phyloP scores from a whole-genome alignment of 2,888 invertebrate genomes.

The Seira ritae region DNA sequence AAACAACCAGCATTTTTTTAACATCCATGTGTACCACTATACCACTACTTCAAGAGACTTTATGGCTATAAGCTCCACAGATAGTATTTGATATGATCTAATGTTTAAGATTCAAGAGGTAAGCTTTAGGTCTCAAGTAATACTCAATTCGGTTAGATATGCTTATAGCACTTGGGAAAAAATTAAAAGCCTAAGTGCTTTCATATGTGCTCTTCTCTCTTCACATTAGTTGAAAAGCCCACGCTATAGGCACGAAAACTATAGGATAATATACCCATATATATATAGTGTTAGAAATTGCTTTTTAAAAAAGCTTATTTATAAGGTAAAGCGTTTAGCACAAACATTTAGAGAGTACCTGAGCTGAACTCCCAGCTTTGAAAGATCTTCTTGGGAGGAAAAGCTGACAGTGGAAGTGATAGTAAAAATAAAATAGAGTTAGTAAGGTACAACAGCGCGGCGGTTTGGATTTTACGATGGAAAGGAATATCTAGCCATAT shows the following conservation, averaged over 20 bases:
- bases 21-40: background rate
- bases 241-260: no score
- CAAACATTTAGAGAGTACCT: no score
- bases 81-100: background rate
- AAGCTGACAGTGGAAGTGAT: background rate
- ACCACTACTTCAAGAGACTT: background rate
- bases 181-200: background rate
- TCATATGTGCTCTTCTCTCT: no score
- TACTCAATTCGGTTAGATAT: background rate
- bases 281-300: no score
- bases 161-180: background rate
- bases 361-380: no score
- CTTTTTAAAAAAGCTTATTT: no score
- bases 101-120: background rate
- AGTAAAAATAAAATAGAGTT: background rate
- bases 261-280: no score
- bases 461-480: background rate
- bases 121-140: background rate
- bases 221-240: no score
- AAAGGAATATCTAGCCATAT: no score
- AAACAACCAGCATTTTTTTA: background rate
- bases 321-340: no score
- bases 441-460: background rate
- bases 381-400: background rate
- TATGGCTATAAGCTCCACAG: background rate